Base-by-base conservation (phyloP, 2,113 vertebrate genomes). In the Etheostoma cragini region DNA sequence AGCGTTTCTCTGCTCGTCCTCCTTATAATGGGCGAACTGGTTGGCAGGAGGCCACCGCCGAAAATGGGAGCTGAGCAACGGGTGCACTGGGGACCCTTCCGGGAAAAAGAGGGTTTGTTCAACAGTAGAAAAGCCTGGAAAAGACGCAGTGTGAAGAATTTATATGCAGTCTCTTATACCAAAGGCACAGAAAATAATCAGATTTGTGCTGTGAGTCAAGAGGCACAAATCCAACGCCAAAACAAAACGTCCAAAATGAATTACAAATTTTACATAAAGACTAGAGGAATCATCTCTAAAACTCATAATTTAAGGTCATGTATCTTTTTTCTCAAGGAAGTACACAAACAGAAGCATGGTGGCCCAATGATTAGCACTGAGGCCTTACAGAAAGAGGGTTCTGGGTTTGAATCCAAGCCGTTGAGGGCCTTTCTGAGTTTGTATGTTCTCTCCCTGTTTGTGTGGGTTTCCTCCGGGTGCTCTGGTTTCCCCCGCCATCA, bases 21-120 rank as follows among this genome's bases (percentile, higher is more conserved):
- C 26, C 3, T 30, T 76, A 72, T 65, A 65, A 73, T 74, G 42
- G 69, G 60, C 22, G 52, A 38, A 6, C 35, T 1, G 46, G 42
- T 61, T 79, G 84, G 78, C 81, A 24, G 22, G 12, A 22, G 11
- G 63, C 75, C 84, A 79, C 0, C 2, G 0, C 12, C 14, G 66
- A 58, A 58, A 68, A 33, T 2, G 80, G 80, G 66, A 45, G 21
- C 47, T 50, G 19, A 15, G 49, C 52, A 15, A 52, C 54, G 60
- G 76, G 78, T 8, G 76, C 87, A 80, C 47, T 80, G 78, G 84
- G 73, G 49, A 4, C 46, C 76, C 13, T 5, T 17, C 56, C 61
- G 56, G 56, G 74, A 78, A 81, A 81, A 33, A 67, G n/a, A 68
- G 64, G 42, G 16, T 1, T 17, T 47, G 50, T 26, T 52, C 10